Base-by-base conservation (phyloP, 2,113 vertebrate species). In the Arizona elegans region DNA sequence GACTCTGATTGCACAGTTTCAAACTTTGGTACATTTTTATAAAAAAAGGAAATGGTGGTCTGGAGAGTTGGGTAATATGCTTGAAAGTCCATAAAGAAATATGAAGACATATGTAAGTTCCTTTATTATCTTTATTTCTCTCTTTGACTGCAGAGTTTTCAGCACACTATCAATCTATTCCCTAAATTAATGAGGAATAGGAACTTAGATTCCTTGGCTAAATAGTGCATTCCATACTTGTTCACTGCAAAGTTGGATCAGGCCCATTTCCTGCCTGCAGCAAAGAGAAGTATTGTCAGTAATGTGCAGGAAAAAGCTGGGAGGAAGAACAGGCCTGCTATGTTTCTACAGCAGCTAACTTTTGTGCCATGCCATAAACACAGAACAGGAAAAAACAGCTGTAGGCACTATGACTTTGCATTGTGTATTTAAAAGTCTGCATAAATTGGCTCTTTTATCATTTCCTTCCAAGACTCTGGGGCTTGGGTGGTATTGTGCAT, bases 331-430 rank as follows among this genome's bases (percentile, higher is more conserved):
- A 93, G 91, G 56, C 94, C 92, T 97, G 95, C 96, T 0, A 0
- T 50, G 93, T 93, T 92, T 52, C 15, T 0, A 91, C 93, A 96
- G 94, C 94, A 94, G 93, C 65, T 91, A 85, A 92, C 55, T 96
- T 96, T 38, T 92, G 89, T 95, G 93, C 94, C 94, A 95, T 92
- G 23, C 96, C 87, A 90, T 96, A 94, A 92, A 75, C 81, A 90
- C 55, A 94, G 95, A 95, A 96, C 96, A 97, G 97, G 97, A 97
- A 97, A 97, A 97, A 97, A 97, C 97, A 97, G 87, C 88, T 56
- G 81, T 55, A 86, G 53, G 91, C 56, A 54, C 75, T 33, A 93
- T 96, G 94, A 94, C 95, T 97, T 95, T 86, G 94, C 96, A 97
- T 97, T 97, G 96, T 97, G 88, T 95, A 91, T 95, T 95, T 91